These are phyloP conservation scores for Acrobasis suavella DNA, from an alignment of 2,888 invertebrate species.

Conservation along the genomic window DNA sequence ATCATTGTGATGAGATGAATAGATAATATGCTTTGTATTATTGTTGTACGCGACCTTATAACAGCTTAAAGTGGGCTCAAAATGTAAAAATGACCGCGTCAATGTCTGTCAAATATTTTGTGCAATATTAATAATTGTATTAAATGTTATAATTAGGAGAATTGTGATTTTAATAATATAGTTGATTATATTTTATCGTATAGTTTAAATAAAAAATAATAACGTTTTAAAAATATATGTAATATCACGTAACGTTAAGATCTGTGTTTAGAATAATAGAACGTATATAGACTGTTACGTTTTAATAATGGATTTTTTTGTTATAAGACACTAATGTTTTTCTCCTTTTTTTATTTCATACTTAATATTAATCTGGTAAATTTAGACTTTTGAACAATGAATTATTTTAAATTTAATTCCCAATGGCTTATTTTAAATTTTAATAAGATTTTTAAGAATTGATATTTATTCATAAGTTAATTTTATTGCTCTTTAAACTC, in stretches of 20 bases:
- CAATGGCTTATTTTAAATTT: neutral
- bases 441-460: neutral
- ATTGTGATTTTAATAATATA: conserved; percentile 80
- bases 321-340: conserved; percentile 1
- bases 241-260: conserved; percentile 69
- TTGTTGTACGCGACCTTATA: conserved; percentile 6
- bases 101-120: conserved; percentile 61
- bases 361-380: neutral
- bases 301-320: conserved; percentile 31
- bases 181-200: conserved; percentile 74
- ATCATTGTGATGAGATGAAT: conserved; percentile 13
- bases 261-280: conserved; percentile 70
- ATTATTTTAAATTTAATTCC: conserved; percentile 4
- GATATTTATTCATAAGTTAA: neutral
- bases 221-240: conserved; percentile 69
- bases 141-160: conserved; percentile 76
- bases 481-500: neutral
- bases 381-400: conserved; percentile 16
- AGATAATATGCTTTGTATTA: conserved; percentile 11
- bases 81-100: conserved; percentile 26
- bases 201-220: conserved; percentile 57
- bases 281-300: conserved; percentile 53
- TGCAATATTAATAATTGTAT: conserved; percentile 62
- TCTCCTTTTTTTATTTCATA: neutral
- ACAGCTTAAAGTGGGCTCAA: conserved; percentile 21